Percentiles rank a stretch among this genome's conserved stretches.
Evolutionary conservation across 1,140 invertebrate genomes (phyloP).

Genomic region (Dysdera silvatica): DNA sequence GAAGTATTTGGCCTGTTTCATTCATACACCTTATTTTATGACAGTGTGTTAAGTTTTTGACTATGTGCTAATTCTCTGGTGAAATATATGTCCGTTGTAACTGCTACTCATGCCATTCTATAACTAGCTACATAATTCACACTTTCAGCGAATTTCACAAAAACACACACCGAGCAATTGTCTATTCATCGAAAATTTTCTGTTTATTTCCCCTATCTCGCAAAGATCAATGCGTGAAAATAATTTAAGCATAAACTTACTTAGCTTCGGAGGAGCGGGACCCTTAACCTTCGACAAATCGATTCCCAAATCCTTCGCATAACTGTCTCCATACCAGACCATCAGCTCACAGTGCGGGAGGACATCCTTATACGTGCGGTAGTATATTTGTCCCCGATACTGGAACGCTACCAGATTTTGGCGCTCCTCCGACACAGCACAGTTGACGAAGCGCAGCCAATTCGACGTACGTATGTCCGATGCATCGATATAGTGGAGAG

Average conservation of each 20-base stretch:
- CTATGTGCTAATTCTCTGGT: neutral
- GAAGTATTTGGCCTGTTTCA: too few relatives aligned
- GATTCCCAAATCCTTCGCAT: slow-evolving; percentile 7
- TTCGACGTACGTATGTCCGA: slow-evolving; percentile 38
- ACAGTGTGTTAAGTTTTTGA: too few relatives aligned
- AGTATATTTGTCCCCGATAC: slow-evolving; percentile 51
- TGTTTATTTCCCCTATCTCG: neutral
- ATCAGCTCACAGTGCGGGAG: slow-evolving; percentile 46
- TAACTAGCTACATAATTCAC: neutral
- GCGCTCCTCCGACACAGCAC: slow-evolving; percentile 47
- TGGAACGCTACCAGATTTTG: slow-evolving; percentile 54
- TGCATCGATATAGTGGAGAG: slow-evolving; percentile 3
- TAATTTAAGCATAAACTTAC: neutral
- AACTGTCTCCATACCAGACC: slow-evolving; percentile 9
- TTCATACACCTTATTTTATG: too few relatives aligned
- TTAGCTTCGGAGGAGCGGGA: neutral
- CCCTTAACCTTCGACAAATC: neutral
- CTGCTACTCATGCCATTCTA: neutral
- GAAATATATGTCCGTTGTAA: neutral
- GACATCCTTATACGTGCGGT: slow-evolving; percentile 49
- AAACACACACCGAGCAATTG: neutral
- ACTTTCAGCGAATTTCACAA: neutral
- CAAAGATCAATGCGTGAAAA: neutral
- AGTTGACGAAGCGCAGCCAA: slow-evolving; percentile 57
- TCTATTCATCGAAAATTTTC: neutral